Conservation (phyloP, 2,113 vertebrate species). For the Pterophyllum scalare region DNA sequence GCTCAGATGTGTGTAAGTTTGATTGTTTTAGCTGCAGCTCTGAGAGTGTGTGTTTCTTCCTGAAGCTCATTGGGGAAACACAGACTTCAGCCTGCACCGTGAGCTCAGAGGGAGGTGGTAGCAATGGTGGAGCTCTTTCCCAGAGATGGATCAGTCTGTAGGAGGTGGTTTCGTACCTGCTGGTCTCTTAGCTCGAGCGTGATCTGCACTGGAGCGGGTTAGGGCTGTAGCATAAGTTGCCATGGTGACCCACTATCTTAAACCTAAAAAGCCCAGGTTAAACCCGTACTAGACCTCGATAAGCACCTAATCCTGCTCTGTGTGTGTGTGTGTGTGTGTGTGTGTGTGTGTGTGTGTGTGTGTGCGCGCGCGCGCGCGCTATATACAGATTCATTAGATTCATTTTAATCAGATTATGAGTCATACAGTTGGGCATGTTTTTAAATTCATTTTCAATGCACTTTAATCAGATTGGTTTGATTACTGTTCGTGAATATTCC, state of each 20-base stretch:
- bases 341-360: background rate
- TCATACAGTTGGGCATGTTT: background rate
- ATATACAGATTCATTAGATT: background rate
- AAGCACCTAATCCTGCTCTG: background rate
- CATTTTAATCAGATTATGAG: background rate
- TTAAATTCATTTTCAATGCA: background rate
- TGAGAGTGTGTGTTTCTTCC: background rate
- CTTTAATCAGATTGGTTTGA: slow-evolving; percentile 20
- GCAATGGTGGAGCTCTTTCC: background rate
- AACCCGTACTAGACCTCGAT: background rate
- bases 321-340: background rate
- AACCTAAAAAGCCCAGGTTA: background rate
- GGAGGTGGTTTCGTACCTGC: rapidly evolving
- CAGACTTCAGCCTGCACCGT: background rate
- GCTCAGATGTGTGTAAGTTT: background rate
- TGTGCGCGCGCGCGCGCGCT: too few relatives aligned
- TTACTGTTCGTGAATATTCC: slow-evolving; percentile 16
- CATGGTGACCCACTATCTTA: background rate
- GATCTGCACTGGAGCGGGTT: background rate
- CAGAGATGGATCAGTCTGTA: background rate
- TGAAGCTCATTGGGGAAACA: background rate
- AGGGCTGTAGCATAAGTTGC: background rate
- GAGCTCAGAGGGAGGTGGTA: background rate
- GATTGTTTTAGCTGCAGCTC: background rate
- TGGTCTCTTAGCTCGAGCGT: background rate